These are phyloP conservation scores for Scartelaos histophorus DNA, from an alignment of 2,113 vertebrate species.

Conservation along the genomic window DNA sequence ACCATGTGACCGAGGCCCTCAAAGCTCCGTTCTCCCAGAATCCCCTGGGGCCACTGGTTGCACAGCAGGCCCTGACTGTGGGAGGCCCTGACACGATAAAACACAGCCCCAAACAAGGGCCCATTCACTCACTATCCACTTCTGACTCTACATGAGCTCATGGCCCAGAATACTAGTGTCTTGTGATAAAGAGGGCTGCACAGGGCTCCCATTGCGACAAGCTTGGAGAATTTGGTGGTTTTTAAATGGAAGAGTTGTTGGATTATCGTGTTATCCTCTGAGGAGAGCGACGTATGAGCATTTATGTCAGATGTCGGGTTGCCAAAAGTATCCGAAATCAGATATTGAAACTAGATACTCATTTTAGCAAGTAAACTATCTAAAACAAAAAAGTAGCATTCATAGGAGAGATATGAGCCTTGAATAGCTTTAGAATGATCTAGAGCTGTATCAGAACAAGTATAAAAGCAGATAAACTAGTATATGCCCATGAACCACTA, in stretches of 20 bases:
- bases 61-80: conserved; percentile 17
- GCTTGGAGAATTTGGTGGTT: neutral
- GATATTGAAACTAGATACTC: too few relatives aligned
- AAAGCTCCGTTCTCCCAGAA: conserved; percentile 37
- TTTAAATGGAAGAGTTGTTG: neutral
- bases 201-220: neutral
- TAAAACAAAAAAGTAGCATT: too few relatives aligned
- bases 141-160: conserved; percentile 3
- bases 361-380: too few relatives aligned
- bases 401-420: too few relatives aligned
- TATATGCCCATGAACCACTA: too few relatives aligned
- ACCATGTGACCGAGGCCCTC: conserved; percentile 45
- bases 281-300: neutral
- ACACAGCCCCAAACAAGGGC: conserved; percentile 1
- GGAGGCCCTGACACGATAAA: conserved; percentile 1
- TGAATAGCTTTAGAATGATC: too few relatives aligned
- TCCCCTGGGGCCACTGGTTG: conserved; percentile 20
- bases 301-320: neutral
- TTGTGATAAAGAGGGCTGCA: neutral
- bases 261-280: neutral
- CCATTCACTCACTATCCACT: conserved; percentile 1
- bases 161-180: conserved; percentile 1
- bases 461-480: too few relatives aligned
- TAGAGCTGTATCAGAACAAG: too few relatives aligned
- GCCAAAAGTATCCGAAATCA: too few relatives aligned